Conservation (phyloP, 37 sponge, comb jelly and placozoan genomes). For the Beroe ovata region DNA sequence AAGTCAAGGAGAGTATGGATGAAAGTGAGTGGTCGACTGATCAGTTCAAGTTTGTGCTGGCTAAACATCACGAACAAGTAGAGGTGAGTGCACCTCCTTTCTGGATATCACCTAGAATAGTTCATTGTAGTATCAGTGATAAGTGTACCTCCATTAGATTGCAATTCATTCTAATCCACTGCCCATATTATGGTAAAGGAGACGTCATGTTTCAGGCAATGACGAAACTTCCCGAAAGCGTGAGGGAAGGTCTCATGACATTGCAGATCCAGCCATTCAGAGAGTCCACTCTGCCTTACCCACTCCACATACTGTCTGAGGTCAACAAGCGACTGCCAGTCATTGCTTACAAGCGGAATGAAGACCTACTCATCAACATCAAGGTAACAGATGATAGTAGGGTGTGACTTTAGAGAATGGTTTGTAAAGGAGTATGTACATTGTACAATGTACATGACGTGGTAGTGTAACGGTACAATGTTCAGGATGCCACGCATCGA, state of each 20-base stretch:
- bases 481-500: constrained; percentile 68
- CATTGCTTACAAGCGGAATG: constrained; percentile 65
- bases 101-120: too few species aligned
- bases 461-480: too few species aligned
- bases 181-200: too few species aligned
- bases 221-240: constrained; percentile 68
- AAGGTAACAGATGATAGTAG: constrained; percentile 72
- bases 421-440: neutral
- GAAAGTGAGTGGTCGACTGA: constrained; percentile 68
- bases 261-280: constrained; percentile 68
- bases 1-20: constrained; percentile 62
- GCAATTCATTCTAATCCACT: too few species aligned
- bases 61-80: constrained; percentile 74
- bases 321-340: constrained; percentile 69
- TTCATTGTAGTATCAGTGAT: too few species aligned
- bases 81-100: neutral
- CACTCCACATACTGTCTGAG: constrained; percentile 67
- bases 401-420: neutral
- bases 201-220: constrained; percentile 73
- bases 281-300: constrained; percentile 70
- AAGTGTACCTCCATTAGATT: too few species aligned
- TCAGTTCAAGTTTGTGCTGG: constrained; percentile 70
- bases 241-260: constrained; percentile 69
- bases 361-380: constrained; percentile 63
- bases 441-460: too few species aligned